Evolutionary conservation across 2,888 invertebrate genomes (phyloP).

Genomic region (Rotaria sp.): DNA sequence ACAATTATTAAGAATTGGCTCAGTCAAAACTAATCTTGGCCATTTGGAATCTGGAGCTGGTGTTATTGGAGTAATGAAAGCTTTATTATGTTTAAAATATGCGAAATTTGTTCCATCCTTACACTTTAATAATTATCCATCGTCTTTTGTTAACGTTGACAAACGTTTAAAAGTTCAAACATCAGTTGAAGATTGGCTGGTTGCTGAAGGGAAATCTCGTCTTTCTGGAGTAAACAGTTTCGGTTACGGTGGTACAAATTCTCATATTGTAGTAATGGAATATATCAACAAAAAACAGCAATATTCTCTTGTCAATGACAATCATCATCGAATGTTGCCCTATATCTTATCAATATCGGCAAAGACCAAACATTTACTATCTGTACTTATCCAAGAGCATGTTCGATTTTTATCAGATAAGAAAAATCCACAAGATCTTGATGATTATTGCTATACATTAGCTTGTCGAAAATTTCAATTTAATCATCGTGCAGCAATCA

Average conservation of each 20-base stretch:
- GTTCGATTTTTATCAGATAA: background rate
- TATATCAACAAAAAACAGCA: background rate
- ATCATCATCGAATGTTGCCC: background rate
- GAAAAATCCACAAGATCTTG: background rate
- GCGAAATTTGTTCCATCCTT: slow-evolving; percentile 35
- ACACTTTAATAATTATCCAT: slow-evolving; percentile 37
- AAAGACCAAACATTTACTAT: background rate
- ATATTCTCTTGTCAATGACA: background rate
- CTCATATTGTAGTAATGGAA: slow-evolving; percentile 31
- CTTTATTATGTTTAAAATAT: slow-evolving; percentile 38
- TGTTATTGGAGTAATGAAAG: slow-evolving; percentile 41
- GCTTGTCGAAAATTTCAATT: background rate
- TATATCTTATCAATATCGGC: background rate
- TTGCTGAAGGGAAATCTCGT: background rate
- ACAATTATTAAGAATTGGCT: slow-evolving; percentile 22
- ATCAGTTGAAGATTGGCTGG: background rate
- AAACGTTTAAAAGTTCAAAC: slow-evolving; percentile 8
- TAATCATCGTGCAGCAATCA: no score
- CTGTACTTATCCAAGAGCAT: background rate
- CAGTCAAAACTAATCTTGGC: slow-evolving; percentile 41
- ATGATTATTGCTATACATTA: background rate
- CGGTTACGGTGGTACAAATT: slow-evolving; percentile 21
- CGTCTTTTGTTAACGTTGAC: slow-evolving; percentile 8
- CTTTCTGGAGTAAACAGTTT: background rate
- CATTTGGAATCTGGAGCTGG: slow-evolving; percentile 42